Evolutionary conservation across 2,797 vertebrate genomes (phyloP).

Genomic region (Bryconaethiops microstoma): DNA sequence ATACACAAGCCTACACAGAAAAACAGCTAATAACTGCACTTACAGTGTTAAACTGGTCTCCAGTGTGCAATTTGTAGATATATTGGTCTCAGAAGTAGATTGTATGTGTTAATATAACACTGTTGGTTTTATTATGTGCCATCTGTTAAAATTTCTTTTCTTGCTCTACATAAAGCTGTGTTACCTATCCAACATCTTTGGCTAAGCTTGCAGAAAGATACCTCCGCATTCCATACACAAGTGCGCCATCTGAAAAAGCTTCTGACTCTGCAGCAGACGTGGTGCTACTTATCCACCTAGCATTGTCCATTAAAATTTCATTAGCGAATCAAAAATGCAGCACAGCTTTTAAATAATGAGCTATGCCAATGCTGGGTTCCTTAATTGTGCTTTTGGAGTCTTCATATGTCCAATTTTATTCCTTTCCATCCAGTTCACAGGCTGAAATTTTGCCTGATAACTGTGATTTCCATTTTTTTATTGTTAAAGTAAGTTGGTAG

Average conservation of each 20-base stretch:
- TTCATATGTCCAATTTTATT: no score
- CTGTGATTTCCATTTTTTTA: not conserved
- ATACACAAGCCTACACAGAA: conserved; percentile 8
- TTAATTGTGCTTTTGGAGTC: no score
- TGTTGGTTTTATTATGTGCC: conserved; percentile 25
- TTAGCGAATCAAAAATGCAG: not conserved
- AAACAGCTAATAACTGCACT: not conserved
- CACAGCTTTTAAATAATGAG: not conserved
- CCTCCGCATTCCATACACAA: not conserved
- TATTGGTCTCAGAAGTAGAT: not conserved
- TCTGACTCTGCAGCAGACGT: not conserved
- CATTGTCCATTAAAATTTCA: not conserved
- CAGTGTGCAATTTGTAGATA: not conserved
- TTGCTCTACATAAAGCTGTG: not conserved
- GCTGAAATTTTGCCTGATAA: not conserved
- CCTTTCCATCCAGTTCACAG: not conserved
- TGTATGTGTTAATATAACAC: conserved; percentile 25
- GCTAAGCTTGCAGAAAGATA: not conserved
- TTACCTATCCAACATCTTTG: conserved; percentile 11
- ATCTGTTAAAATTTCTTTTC: conserved; percentile 7
- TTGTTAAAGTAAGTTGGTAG: not conserved
- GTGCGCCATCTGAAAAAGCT: not conserved
- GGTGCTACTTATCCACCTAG: not conserved
- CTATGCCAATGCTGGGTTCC: not conserved
- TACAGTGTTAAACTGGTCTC: conserved; percentile 22